A percentile compares a stretch with the other conserved stretches of the same genome.
These are phyloP conservation scores for Myotis lucifugus DNA, from an alignment of 2,113 vertebrate genomes.

Conservation along the genomic window DNA sequence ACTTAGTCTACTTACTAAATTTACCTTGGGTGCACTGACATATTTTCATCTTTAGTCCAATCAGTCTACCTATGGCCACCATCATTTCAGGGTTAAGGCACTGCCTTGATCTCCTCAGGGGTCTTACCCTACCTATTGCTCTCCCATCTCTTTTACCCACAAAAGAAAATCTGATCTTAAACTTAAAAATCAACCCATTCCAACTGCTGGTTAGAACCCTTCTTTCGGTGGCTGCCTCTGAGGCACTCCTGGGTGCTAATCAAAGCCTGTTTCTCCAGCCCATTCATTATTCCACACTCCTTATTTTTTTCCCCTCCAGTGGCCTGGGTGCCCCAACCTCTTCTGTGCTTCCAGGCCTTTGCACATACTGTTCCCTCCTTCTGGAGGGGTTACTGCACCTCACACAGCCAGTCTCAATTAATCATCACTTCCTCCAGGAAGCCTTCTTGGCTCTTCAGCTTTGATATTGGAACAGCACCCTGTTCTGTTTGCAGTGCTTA, in stretches of 20 bases:
- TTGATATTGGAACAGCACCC: background rate
- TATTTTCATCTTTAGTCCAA: background rate
- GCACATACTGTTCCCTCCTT: background rate
- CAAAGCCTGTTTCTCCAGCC: background rate
- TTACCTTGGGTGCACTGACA: background rate
- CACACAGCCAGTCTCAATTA: background rate
- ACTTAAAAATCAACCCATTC: background rate
- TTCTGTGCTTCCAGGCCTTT: background rate
- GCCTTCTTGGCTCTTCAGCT: background rate
- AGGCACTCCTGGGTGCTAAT: no score
- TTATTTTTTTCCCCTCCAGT: background rate
- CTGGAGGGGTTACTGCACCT: background rate
- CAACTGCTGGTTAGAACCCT: background rate
- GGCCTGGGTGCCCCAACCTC: background rate
- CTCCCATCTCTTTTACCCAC: background rate
- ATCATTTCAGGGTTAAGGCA: background rate
- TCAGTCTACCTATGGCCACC: background rate
- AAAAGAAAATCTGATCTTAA: background rate
- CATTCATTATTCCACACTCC: background rate
- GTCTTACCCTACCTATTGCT: background rate
- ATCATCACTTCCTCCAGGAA: background rate
- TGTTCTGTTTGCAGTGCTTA: background rate
- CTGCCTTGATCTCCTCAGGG: rapidly evolving
- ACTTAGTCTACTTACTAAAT: background rate
- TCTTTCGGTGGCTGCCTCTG: rapidly evolving